Percentiles rank a stretch among this genome's conserved stretches.
These are phyloP conservation scores for Mya arenaria DNA, from an alignment of 1,140 invertebrate genomes.

Conservation along the genomic window DNA sequence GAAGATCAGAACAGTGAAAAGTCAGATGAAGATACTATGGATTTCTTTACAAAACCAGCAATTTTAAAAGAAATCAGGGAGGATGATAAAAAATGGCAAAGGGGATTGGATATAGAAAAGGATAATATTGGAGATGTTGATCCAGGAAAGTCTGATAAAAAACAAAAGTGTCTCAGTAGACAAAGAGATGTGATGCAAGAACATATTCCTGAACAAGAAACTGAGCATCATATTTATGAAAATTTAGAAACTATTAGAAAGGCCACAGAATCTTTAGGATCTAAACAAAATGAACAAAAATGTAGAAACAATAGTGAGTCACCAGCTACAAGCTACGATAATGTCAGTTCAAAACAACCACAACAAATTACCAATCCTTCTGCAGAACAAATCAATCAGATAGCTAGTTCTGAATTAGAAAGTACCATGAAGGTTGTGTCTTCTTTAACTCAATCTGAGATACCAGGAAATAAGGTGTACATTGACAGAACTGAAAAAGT, in stretches of 20 bases:
- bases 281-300: background rate
- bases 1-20: background rate
- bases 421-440: too few relatives aligned
- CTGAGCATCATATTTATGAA: too few relatives aligned
- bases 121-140: too few relatives aligned
- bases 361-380: background rate
- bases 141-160: too few relatives aligned
- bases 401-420: background rate
- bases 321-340: background rate
- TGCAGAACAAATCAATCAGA: background rate
- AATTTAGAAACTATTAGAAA: too few relatives aligned
- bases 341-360: background rate
- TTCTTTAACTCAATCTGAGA: too few relatives aligned
- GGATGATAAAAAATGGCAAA: background rate
- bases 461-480: background rate
- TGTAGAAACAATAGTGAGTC: background rate
- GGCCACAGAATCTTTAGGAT: too few relatives aligned
- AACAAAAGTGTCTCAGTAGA: too few relatives aligned
- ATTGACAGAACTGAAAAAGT: background rate
- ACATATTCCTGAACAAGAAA: too few relatives aligned
- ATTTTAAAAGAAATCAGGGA: background rate
- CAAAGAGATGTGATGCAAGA: too few relatives aligned
- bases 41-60: conserved; percentile 32
- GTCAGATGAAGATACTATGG: conserved; percentile 20
- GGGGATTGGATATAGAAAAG: background rate